Conservation (phyloP, 92 coral and sea anemone species). For the Zoanthus solanderi region DNA sequence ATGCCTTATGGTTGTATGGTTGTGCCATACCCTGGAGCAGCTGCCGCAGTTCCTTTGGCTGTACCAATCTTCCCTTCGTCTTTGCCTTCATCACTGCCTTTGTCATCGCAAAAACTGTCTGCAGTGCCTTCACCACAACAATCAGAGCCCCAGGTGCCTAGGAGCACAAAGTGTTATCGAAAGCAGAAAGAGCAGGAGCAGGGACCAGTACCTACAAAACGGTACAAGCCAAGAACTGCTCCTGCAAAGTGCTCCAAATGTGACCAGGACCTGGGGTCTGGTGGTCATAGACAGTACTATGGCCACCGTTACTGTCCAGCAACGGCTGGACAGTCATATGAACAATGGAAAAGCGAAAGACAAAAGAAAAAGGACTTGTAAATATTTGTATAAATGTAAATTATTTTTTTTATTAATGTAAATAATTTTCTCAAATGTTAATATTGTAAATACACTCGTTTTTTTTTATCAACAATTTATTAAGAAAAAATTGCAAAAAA, state of each 20-base stretch:
- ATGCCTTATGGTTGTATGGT: conserved; percentile 10
- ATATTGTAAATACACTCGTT: not conserved
- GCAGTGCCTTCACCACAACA: not conserved
- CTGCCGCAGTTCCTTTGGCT: conserved; percentile 14
- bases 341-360: not conserved
- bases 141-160: not conserved
- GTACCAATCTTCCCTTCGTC: not conserved
- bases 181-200: conserved; percentile 16
- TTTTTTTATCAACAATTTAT: not conserved
- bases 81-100: not conserved
- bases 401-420: no score
- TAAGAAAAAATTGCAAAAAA: not conserved
- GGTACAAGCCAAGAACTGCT: conserved; percentile 42
- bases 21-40: conserved; percentile 4
- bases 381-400: no score
- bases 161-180: not conserved
- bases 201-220: not conserved
- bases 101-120: not conserved
- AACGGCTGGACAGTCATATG: not conserved
- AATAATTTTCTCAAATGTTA: not conserved
- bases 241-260: conserved; percentile 17
- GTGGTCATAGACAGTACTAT: conserved; percentile 33
- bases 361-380: not conserved
- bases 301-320: conserved; percentile 41
- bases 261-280: not conserved